A percentile compares a stretch with the other conserved stretches of the same genome.
phyloP scores from a whole-genome alignment of 2,797 vertebrate species.

The Phalanger gymnotis region DNA sequence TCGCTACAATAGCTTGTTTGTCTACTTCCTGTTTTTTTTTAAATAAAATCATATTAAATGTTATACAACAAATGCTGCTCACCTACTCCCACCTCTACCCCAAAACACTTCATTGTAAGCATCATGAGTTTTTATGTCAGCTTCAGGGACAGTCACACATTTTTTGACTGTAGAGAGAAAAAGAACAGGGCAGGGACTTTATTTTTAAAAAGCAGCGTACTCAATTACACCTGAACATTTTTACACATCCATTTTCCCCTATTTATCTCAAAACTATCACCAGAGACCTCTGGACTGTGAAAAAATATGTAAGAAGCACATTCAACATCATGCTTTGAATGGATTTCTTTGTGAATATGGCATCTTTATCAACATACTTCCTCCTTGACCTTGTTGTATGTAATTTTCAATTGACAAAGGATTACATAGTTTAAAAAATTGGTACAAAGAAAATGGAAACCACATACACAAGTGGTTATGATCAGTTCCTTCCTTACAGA shows the following conservation, averaged over 20 bases:
- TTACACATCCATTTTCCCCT: not conserved
- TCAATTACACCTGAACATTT: not conserved
- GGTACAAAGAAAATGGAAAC: not conserved
- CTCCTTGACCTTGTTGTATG: not conserved
- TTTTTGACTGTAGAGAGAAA: slow-evolving; percentile 12
- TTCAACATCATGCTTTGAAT: not conserved
- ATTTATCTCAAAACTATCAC: not conserved
- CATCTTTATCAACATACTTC: slow-evolving; percentile 14
- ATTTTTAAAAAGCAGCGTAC: not conserved
- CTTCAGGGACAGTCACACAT: not conserved
- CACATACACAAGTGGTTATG: not conserved
- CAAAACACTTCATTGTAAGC: not conserved
- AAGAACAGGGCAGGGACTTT: not conserved
- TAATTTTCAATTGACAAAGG: not conserved
- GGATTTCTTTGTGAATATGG: not conserved
- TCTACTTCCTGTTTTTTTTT: not conserved
- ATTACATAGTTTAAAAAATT: slow-evolving; percentile 44
- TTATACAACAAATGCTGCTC: not conserved
- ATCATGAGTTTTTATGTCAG: not conserved
- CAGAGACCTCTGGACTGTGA: not conserved
- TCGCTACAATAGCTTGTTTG: not conserved
- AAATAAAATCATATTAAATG: not conserved
- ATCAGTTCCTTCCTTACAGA: not conserved
- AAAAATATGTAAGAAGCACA: not conserved
- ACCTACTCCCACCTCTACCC: not conserved